Conservation (phyloP, 2,113 vertebrate species). For the Silurus meridionalis region DNA sequence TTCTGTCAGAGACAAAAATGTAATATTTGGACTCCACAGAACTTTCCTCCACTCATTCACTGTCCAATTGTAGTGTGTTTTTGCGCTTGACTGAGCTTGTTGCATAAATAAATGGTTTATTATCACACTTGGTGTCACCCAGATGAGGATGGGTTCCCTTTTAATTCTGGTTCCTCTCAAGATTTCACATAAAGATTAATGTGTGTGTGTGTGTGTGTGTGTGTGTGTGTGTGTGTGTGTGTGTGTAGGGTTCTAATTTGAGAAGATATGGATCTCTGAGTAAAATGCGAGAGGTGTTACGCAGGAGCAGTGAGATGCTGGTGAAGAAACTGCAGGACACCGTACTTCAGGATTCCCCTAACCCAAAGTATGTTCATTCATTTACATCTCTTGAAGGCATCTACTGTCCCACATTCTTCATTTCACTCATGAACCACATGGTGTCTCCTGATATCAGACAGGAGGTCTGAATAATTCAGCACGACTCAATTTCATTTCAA, state of each 20-base stretch:
- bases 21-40: too few relatives aligned
- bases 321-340: conserved; percentile 84
- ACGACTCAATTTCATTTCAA: neutral
- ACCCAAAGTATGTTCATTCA: conserved; percentile 52
- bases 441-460: neutral
- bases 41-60: too few relatives aligned
- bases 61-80: too few relatives aligned
- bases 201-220: conserved; percentile 16
- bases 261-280: conserved; percentile 79
- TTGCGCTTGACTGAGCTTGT: too few relatives aligned
- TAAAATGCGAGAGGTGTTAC: conserved; percentile 80
- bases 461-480: neutral
- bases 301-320: conserved; percentile 83
- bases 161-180: neutral
- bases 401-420: neutral
- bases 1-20: too few relatives aligned
- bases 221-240: conserved; percentile 37
- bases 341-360: conserved; percentile 74
- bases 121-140: too few relatives aligned
- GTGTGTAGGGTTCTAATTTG: conserved; percentile 75
- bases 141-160: too few relatives aligned
- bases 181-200: neutral
- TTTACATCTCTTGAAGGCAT: neutral
- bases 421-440: neutral
- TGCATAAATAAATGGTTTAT: too few relatives aligned